These are phyloP conservation scores for Aporophyla lueneburgensis DNA, from an alignment of 2,888 invertebrate species.

Conservation along the genomic window DNA sequence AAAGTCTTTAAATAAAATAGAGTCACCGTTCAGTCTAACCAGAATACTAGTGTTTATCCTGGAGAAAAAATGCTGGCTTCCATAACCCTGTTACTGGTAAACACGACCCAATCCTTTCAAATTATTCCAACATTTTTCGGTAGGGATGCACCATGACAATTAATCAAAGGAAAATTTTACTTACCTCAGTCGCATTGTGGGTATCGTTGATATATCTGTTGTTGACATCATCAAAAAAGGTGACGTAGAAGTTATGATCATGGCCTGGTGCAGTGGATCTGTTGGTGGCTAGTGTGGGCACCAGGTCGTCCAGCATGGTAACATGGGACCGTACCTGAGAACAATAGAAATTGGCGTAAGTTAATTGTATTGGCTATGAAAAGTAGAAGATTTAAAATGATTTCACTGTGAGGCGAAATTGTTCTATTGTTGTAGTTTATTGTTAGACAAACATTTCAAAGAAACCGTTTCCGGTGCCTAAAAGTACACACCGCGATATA, in stretches of 20 bases:
- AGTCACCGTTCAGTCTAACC: not conserved
- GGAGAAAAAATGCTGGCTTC: not conserved
- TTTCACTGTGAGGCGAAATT: not conserved
- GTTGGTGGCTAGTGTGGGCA: conserved; percentile 78
- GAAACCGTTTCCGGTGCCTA: not conserved
- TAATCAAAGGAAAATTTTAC: not conserved
- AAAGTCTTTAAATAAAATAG: no score
- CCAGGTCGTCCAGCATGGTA: conserved; percentile 83
- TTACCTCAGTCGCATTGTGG: conserved; percentile 80
- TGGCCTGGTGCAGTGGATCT: conserved; percentile 73
- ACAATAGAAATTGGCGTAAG: not conserved
- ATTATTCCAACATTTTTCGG: not conserved
- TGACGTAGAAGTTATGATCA: conserved; percentile 77
- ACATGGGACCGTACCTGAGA: conserved; percentile 66
- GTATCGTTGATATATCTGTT: conserved; percentile 76
- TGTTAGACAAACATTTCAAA: not conserved
- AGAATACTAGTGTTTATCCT: not conserved
- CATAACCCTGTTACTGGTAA: not conserved
- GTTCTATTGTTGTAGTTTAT: not conserved
- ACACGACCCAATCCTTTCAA: not conserved
- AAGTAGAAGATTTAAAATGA: not conserved
- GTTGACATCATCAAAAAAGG: conserved; percentile 77
- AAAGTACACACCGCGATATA: no score
- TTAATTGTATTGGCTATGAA: not conserved
- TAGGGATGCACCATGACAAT: not conserved